Evolutionary conservation across 1,140 invertebrate genomes (phyloP).

Genomic region (Cheumatopsyche charites): DNA sequence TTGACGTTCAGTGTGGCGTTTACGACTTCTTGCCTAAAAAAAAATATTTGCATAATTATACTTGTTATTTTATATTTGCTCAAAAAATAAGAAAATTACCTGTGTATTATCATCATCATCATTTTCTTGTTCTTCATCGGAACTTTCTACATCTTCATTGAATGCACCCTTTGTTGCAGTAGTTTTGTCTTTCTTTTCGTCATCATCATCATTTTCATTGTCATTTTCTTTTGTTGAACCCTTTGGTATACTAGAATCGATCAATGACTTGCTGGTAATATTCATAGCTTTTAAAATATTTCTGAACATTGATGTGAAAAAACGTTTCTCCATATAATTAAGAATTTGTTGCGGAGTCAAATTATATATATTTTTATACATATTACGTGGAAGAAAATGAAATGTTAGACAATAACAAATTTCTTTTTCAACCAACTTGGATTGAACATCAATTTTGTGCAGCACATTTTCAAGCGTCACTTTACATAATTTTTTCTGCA

Average conservation of each 20-base stretch:
- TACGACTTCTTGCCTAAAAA: conserved; percentile 58
- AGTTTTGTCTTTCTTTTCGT: conserved; percentile 65
- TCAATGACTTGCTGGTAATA: conserved; percentile 41
- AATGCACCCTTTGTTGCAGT: conserved; percentile 61
- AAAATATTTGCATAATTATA: not conserved
- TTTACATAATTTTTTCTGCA: conserved; percentile 74
- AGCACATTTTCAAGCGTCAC: conserved; percentile 81
- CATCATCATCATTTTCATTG: conserved; percentile 62
- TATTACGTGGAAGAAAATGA: conserved; percentile 73
- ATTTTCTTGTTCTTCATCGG: conserved; percentile 82
- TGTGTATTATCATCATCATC: conserved; percentile 66
- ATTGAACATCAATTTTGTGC: conserved; percentile 73
- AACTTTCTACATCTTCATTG: conserved; percentile 67
- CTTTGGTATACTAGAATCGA: conserved; percentile 23
- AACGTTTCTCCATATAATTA: conserved; percentile 69
- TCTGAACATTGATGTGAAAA: conserved; percentile 68
- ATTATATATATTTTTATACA: conserved; percentile 73
- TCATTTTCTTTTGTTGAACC: conserved; percentile 8
- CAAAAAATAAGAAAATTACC: conserved; percentile 48
- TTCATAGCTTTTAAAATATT: conserved; percentile 55
- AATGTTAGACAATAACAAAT: conserved; percentile 69
- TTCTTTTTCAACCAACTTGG: conserved; percentile 64
- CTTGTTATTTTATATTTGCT: no score
- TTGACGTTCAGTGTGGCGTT: conserved; percentile 59
- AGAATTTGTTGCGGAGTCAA: conserved; percentile 74